Evolutionary conservation across 1,140 invertebrate species (phyloP), one percentile per base, ranked within the genome.

Genomic region (Drosophila orosa): DNA sequence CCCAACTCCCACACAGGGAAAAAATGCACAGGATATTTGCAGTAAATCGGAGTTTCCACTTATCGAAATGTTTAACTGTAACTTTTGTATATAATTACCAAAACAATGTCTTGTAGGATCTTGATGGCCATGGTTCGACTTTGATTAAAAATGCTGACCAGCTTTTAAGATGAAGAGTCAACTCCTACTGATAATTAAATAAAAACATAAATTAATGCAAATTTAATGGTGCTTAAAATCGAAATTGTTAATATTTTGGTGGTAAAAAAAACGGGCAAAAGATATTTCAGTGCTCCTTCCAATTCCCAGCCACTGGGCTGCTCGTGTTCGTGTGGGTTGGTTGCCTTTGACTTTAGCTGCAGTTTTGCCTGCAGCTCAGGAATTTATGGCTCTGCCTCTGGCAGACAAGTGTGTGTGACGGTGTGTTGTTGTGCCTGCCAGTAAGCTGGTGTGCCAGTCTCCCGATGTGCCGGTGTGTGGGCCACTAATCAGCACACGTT

Each of bases 401-500:
- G 52, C 74, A 69, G 42, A 52, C 63, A 39, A 74, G 52, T 25
- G 22, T 33, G 42, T 44, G 55, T 33, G 44, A 25, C 22, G 33
- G 54, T 22, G 40, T 19, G 45, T 52, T 59, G 42, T 50, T 50
- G 44, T 10, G 25, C 17, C 17, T 7, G 17, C 13, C 17, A 29
- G 56, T 29, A 12, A 22, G 25, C 39, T 45, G 39, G 56, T 47
- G 57, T 29, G 17, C 19, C 12, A 17, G 19, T 31, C n/a, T 15
- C 19, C 52, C 44, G 40, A 29, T 67, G 59, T 29, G 33, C 56
- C 35, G 58, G 63, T 68, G 55, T 61, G 55, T 42, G 50, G 50
- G 71, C 71, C 83, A 86, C 83, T 86, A 87, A 86, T 86, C 83
- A 86, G 83, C 83, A 86, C 83, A 86, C 83, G 83, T 86, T 86